Evolutionary conservation across 2,113 vertebrate species (phyloP), one percentile per base, ranked within the genome.

Genomic region (Eleginops maclovinus): DNA sequence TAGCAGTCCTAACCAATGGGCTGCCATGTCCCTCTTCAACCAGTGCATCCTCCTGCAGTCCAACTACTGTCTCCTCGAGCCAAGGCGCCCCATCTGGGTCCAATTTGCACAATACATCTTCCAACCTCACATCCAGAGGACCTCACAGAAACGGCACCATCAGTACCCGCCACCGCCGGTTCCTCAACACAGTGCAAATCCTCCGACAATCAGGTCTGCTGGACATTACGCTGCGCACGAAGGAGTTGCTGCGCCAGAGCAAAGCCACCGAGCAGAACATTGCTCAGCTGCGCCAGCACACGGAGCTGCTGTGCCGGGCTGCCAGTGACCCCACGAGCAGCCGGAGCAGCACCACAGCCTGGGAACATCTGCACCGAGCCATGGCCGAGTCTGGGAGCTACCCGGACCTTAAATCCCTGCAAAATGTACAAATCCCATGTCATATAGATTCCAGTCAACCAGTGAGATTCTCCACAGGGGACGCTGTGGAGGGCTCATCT

Each of bases 151-250:
- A 81, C 24, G 0, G 31, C 58, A 70, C 41, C 16, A 46, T 49
- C 9, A 83, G 47, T 21, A 28, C 54, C 28, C 89, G 67, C 59
- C 88, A 92, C 21, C 85, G 73, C 26, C 93, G 92, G 22, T 94
- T 95, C 82, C 86, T 87, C 46, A 94, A 95, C 87, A 94, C 94
- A 0, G 67, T 91, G 47, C 86, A 94, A 63, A 88, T 94, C 78
- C 91, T 95, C 54, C 82, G 76, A 49, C 92, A 93, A 17, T 94
- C 93, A 0, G 93, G 94, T 14, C 84, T 95, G 67, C 60, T 94
- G 75, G 92, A 92, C 84, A 93, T 95, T 49, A 94, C 94, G 0
- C 62, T 94, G 77, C 84, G 75, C 64, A 94, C 94, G 2, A 92
- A 94, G 58, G 94, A 95, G 54, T 85, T 95, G 55, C 81, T 94